Evolutionary conservation across 2,888 invertebrate genomes (phyloP), one percentile per base, ranked within the genome.

Genomic region (Dasysyrphus tricinctus): DNA sequence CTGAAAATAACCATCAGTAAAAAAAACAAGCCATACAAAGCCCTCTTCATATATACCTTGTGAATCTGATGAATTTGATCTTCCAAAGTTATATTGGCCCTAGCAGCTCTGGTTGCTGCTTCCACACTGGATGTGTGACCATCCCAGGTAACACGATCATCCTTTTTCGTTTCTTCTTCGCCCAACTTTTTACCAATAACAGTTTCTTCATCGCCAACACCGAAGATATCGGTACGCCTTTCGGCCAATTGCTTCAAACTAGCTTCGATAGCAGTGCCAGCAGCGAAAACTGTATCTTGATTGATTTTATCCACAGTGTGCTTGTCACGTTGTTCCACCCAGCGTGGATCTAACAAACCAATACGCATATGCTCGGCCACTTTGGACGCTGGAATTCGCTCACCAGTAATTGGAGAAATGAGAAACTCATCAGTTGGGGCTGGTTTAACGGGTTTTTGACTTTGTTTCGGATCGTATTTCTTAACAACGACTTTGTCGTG

Each of bases 211-310:
- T 98, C 98, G 79, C 99, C 99, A 86, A 98, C 97, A 93, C 99
- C 99, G 93, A 99, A 99, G 93, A 99, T 99, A 94, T 99, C 99
- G 1, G 99, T 99, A 96, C 99, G 98, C 89, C 99, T 95, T 92
- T 99, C 99, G 0, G 99, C 99, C 90, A 99, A 94, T 91, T 97
- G 96, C 92, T 98, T 98, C 91, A 99, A 95, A 91, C 97, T 98
- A 51, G 97, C 97, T 91, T 98, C 98, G 90, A 99, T 98, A n/a
- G 98, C 97, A 34, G 97, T 95, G 69, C 97, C 95, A 91, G 90
- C 92, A 14, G 92, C 92, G 80, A 91, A 92, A 3, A 92, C 93
- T 88, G 92, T 97, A 90, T 98, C 97, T 90, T 98, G 97, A 88
- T 98, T 98, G 89, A 97, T 95, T 92, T 98, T 97, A 90, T 99